These are phyloP conservation scores for Seira ritae DNA, from an alignment of 2,888 invertebrate genomes.

Conservation along the genomic window DNA sequence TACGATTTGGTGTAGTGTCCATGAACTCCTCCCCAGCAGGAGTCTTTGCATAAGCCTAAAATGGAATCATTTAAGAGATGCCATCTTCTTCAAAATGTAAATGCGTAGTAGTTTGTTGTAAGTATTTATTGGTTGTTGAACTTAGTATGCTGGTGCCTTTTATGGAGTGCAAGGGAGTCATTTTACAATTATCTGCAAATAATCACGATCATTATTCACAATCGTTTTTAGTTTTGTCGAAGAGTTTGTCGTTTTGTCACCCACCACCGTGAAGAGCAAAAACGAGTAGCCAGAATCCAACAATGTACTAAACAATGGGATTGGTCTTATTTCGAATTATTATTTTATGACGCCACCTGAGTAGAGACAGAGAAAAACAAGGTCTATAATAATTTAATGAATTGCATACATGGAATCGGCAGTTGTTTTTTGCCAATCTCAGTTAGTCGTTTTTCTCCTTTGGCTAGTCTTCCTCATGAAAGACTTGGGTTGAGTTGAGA, in stretches of 20 bases:
- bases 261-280: not conserved
- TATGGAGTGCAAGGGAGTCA: conserved; percentile 30
- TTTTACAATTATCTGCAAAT: conserved; percentile 17
- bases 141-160: conserved; percentile 29
- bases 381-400: no score
- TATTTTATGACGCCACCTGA: no score
- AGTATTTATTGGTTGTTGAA: conserved; percentile 44
- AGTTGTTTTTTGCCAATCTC: no score
- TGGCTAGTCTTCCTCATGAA: no score
- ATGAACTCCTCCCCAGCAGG: conserved; percentile 13
- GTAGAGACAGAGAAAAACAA: no score
- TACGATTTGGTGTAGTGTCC: not conserved
- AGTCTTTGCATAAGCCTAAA: not conserved
- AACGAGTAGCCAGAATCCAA: no score
- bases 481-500: no score
- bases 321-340: not conserved
- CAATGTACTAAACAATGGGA: no score
- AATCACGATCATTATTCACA: not conserved
- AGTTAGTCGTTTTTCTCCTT: no score
- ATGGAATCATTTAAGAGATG: not conserved
- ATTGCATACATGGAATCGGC: no score
- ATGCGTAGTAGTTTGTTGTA: conserved; percentile 12
- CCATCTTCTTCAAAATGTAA: not conserved
- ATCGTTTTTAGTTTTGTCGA: not conserved
- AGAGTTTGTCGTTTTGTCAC: not conserved